Conservation (phyloP, 1,140 invertebrate species). For the Camponotus pennsylvanicus region DNA sequence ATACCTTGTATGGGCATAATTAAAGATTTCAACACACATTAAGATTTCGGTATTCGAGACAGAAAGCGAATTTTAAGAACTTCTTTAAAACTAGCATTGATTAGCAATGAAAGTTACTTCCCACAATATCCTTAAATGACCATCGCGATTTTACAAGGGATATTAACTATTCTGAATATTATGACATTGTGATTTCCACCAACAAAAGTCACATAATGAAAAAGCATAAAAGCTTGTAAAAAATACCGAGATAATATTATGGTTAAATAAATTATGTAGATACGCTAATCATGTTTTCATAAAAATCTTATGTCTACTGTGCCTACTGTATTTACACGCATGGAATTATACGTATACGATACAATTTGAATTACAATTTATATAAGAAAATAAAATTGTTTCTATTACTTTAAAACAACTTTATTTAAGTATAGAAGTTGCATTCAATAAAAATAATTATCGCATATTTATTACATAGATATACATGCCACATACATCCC, state of each 20-base stretch:
- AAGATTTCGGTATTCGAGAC: slow-evolving; percentile 1
- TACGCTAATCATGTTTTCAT: neutral
- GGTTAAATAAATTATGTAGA: neutral
- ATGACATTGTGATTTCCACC: slow-evolving; percentile 30
- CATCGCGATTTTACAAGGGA: neutral
- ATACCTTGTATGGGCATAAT: too few relatives aligned
- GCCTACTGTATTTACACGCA: too few relatives aligned
- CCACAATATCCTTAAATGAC: slow-evolving; percentile 27
- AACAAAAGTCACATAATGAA: slow-evolving; percentile 2
- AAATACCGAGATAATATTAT: neutral
- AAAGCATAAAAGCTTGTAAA: neutral
- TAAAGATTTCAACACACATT: too few relatives aligned
- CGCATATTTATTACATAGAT: neutral
- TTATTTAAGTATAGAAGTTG: neutral
- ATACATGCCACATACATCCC: neutral
- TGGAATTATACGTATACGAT: neutral
- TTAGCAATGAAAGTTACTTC: slow-evolving; percentile 16
- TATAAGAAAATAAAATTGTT: neutral
- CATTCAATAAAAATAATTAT: neutral
- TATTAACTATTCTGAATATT: neutral
- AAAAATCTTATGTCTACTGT: neutral
- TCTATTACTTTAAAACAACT: neutral
- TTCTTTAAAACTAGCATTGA: slow-evolving; percentile 28
- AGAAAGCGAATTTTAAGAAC: slow-evolving; percentile 12
- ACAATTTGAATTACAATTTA: neutral